Conservation (phyloP, 2,113 vertebrate species). For the Myrmecophaga tridactyla region DNA sequence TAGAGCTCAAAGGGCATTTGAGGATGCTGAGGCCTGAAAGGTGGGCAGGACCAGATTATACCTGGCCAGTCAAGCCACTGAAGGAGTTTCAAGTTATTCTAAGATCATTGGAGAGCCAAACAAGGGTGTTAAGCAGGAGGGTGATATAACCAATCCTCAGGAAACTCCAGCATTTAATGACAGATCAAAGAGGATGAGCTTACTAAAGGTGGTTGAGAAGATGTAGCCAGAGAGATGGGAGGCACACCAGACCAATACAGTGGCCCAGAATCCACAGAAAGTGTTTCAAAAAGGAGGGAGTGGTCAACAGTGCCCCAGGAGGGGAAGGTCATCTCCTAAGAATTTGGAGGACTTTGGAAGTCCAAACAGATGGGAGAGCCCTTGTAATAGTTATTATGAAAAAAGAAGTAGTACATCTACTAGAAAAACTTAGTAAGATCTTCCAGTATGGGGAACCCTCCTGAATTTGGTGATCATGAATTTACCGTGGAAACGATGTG, state of each 20-base stretch:
- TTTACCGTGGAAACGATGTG: background rate
- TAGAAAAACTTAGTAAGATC: background rate
- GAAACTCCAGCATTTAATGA: background rate
- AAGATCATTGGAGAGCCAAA: background rate
- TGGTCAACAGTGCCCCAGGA: background rate
- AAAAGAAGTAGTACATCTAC: background rate
- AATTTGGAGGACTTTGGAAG: background rate
- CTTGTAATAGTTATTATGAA: background rate
- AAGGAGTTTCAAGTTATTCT: background rate
- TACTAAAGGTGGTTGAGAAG: background rate
- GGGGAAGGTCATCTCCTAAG: background rate
- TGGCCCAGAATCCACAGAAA: background rate
- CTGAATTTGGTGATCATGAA: background rate
- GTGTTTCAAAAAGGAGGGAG: background rate
- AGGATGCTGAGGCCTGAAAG: background rate
- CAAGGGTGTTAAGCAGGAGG: background rate
- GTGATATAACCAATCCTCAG: background rate
- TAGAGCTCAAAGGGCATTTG: too few relatives aligned
- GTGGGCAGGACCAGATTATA: background rate
- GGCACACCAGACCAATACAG: background rate
- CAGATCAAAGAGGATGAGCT: background rate
- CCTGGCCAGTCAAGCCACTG: background rate
- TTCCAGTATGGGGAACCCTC: background rate
- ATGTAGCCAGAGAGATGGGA: background rate
- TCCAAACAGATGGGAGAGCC: background rate